Percentiles rank a stretch among this genome's conserved stretches.
Conservation (phyloP, 2,888 invertebrate species). For the Pecten maximus region DNA sequence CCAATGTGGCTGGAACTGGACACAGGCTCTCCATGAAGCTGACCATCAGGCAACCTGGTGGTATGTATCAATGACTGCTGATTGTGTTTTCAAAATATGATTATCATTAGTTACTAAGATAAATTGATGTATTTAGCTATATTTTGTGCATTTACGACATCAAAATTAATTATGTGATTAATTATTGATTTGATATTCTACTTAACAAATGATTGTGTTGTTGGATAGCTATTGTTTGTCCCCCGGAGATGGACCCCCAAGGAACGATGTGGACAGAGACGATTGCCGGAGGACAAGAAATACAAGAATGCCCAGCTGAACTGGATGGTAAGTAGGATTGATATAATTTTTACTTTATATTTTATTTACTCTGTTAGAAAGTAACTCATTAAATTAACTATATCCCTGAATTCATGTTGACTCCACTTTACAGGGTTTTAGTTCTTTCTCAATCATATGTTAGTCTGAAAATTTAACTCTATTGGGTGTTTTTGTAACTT, state of each 20-base stretch:
- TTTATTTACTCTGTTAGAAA: too few species aligned
- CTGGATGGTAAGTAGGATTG: neutral
- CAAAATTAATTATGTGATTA: neutral
- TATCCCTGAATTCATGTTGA: too few species aligned
- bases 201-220: neutral
- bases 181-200: neutral
- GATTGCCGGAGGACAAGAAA: neutral
- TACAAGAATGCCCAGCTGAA: neutral
- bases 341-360: too few species aligned
- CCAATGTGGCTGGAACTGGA: constrained; percentile 37
- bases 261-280: constrained; percentile 31
- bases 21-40: neutral
- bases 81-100: too few species aligned
- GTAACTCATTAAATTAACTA: too few species aligned
- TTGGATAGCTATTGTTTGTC: neutral
- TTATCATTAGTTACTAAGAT: too few species aligned
- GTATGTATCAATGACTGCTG: neutral
- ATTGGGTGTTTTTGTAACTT: too few species aligned
- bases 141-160: neutral
- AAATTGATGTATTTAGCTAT: too few species aligned
- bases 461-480: too few species aligned
- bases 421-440: too few species aligned
- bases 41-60: neutral
- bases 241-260: neutral
- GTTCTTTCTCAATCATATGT: too few species aligned